phyloP scores from a whole-genome alignment of 2,888 invertebrate species.

The Girardia tigrina region DNA sequence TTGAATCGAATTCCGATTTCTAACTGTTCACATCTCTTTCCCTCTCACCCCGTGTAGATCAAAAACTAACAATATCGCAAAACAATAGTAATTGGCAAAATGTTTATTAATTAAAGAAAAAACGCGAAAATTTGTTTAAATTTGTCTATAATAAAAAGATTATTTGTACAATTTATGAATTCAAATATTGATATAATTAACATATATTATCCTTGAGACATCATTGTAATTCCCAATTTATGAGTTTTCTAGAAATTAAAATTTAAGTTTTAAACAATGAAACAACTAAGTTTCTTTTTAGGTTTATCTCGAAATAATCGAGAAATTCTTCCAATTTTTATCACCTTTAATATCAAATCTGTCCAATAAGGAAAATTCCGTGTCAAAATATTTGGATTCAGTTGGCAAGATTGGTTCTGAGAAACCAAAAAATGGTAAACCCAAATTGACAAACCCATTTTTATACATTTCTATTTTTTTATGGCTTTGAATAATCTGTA shows the following conservation, averaged over 20 bases:
- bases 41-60: too few species aligned
- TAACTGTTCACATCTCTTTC: too few species aligned
- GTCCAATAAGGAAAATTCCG: constrained; percentile 89
- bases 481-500: constrained; percentile 61
- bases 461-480: constrained; percentile 62
- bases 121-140: too few species aligned
- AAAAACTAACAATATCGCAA: too few species aligned
- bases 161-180: too few species aligned
- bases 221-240: constrained; percentile 85
- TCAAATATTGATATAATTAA: too few species aligned
- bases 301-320: constrained; percentile 67
- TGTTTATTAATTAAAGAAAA: too few species aligned
- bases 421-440: constrained; percentile 86
- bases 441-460: constrained; percentile 91
- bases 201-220: constrained; percentile 93
- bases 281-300: constrained; percentile 52
- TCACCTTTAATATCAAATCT: constrained; percentile 68
- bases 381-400: constrained; percentile 67
- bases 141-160: too few species aligned
- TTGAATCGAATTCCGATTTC: too few species aligned
- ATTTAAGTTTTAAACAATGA: too few species aligned
- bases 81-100: too few species aligned
- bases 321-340: constrained; percentile 71
- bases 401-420: constrained; percentile 80
- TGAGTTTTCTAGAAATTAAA: constrained; percentile 49